Evolutionary conservation across 2,888 invertebrate species (phyloP).

Genomic region (Morpho deidamia): DNA sequence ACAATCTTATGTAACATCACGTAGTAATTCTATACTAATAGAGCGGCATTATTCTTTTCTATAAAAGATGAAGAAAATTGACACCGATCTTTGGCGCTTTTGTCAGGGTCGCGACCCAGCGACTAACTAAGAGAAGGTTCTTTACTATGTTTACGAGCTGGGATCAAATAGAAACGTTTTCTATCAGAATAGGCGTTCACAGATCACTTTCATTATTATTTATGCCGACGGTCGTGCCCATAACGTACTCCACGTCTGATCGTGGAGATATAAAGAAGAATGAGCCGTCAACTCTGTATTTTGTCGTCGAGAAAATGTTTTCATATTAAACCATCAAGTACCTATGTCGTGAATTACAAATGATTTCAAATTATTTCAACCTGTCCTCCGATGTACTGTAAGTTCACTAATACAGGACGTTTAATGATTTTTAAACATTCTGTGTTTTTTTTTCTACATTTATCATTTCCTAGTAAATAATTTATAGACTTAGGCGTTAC

Average conservation of each 20-base stretch:
- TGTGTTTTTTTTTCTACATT: too few species aligned
- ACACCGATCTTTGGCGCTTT: slow-evolving; percentile 22
- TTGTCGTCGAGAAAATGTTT: not conserved
- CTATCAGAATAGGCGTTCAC: slow-evolving; percentile 25
- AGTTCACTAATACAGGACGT: too few species aligned
- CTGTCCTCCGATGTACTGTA: too few species aligned
- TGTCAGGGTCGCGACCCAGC: slow-evolving; percentile 20
- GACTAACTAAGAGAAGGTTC: slow-evolving; percentile 20
- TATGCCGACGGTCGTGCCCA: slow-evolving; percentile 22
- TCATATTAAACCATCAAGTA: not conserved
- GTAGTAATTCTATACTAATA: slow-evolving; percentile 14
- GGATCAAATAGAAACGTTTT: slow-evolving; percentile 29
- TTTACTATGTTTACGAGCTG: slow-evolving; percentile 23
- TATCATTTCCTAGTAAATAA: too few species aligned
- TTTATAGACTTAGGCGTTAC: too few species aligned
- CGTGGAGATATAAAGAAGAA: slow-evolving; percentile 2
- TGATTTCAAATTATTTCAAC: too few species aligned
- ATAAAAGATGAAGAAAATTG: slow-evolving; percentile 14
- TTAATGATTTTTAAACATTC: too few species aligned
- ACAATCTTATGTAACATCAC: not conserved
- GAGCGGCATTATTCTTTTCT: slow-evolving; percentile 6
- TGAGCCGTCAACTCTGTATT: not conserved
- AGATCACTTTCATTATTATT: slow-evolving; percentile 29
- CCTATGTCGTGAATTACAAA: too few species aligned
- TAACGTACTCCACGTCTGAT: slow-evolving; percentile 18